phyloP scores from a whole-genome alignment of 2,888 invertebrate species.

The Xestia sexstrigata region DNA sequence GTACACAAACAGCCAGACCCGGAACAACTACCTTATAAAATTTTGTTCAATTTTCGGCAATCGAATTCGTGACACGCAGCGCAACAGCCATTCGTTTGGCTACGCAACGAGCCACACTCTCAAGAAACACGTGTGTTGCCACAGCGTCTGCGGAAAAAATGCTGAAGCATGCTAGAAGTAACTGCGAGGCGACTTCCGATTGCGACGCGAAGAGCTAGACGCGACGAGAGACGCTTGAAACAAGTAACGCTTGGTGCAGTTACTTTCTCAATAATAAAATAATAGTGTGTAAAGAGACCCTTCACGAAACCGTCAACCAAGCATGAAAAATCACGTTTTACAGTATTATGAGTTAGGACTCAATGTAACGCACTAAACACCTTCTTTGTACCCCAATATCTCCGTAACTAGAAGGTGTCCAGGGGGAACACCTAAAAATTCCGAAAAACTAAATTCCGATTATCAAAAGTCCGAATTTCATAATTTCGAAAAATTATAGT shows the following conservation, averaged over 20 bases:
- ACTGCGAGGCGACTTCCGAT: not conserved
- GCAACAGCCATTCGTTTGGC: not conserved
- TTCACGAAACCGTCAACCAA: too few species aligned
- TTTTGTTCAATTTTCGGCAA: too few species aligned
- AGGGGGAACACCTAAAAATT: too few species aligned
- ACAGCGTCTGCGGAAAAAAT: not conserved
- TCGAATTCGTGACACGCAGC: not conserved
- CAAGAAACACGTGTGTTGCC: not conserved
- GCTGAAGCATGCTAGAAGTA: not conserved
- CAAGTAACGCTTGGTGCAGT: not conserved
- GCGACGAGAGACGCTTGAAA: not conserved
- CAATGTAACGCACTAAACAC: too few species aligned
- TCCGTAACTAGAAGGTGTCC: too few species aligned
- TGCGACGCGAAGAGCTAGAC: not conserved
- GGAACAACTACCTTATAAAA: not conserved
- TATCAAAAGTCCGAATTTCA: too few species aligned
- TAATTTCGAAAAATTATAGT: too few species aligned
- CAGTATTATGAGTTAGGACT: too few species aligned
- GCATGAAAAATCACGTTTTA: too few species aligned
- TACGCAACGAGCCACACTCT: not conserved
- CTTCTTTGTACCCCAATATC: too few species aligned
- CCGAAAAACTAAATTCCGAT: too few species aligned
- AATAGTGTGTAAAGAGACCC: too few species aligned
- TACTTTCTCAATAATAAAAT: not conserved
- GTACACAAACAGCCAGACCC: not conserved